Evolutionary conservation across 1,140 invertebrate species (phyloP).

Genomic region (Cydia strobilella): DNA sequence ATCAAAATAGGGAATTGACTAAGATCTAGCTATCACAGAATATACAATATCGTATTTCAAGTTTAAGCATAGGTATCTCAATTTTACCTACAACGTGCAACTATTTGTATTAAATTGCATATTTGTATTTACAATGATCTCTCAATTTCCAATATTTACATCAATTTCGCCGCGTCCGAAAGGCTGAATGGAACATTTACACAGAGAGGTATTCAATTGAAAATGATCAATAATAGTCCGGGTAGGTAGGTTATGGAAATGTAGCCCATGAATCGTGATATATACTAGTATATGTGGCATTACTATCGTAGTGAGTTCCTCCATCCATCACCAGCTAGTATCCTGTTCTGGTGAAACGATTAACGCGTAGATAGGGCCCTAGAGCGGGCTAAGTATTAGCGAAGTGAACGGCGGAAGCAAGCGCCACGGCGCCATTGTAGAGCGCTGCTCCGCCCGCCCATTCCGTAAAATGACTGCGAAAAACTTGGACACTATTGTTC

Average conservation of each 20-base stretch:
- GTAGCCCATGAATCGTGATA: not conserved
- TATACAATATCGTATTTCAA: too few species aligned
- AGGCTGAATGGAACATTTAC: not conserved
- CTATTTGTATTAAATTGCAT: not conserved
- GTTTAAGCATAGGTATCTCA: too few species aligned
- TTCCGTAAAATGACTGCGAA: conserved; percentile 32
- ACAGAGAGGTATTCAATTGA: conserved; percentile 11
- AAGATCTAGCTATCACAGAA: too few species aligned
- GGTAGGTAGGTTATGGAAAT: not conserved
- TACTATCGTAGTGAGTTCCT: not conserved
- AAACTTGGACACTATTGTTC: conserved; percentile 28
- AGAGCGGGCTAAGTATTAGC: not conserved
- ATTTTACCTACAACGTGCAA: too few species aligned
- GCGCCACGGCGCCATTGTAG: conserved; percentile 13
- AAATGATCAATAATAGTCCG: not conserved
- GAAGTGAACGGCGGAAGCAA: conserved; percentile 14
- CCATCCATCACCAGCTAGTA: conserved; percentile 25
- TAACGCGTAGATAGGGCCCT: conserved; percentile 22
- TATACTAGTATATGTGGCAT: not conserved
- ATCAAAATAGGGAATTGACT: too few species aligned
- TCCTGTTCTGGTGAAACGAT: conserved; percentile 22
- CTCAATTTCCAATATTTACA: not conserved
- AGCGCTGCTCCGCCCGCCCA: conserved; percentile 11
- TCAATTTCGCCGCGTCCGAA: not conserved
- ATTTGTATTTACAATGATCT: conserved; percentile 3